A percentile compares a stretch with the other conserved stretches of the same genome.
Evolutionary conservation across 1,140 invertebrate genomes (phyloP).

Genomic region (Pseudomyrmex gracilis): DNA sequence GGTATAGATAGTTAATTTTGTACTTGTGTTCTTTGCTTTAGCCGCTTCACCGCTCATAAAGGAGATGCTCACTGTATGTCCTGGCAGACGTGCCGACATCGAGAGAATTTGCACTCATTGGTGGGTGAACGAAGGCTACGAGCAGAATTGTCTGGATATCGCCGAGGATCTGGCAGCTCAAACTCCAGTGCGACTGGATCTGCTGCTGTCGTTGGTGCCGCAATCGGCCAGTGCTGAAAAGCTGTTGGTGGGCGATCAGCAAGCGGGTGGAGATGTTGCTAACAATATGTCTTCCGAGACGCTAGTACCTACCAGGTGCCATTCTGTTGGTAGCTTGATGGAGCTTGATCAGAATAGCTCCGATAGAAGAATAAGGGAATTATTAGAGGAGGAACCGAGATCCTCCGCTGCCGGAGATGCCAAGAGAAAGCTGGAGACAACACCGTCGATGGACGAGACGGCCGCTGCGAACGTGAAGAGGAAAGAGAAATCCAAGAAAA

Average conservation of each 20-base stretch:
- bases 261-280: constrained; percentile 82
- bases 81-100: constrained; percentile 95
- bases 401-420: constrained; percentile 82
- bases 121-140: constrained; percentile 96
- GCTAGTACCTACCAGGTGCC: constrained; percentile 86
- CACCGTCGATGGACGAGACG: constrained; percentile 88
- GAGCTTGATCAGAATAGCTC: constrained; percentile 87
- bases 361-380: constrained; percentile 89
- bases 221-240: constrained; percentile 89
- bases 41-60: constrained; percentile 97
- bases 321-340: constrained; percentile 89
- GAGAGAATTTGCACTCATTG: constrained; percentile 97
- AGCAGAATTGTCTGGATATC: constrained; percentile 93
- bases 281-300: constrained; percentile 79
- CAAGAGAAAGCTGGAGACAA: constrained; percentile 90
- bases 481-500: constrained; percentile 86
- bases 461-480: constrained; percentile 86
- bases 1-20: no score
- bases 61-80: constrained; percentile 97
- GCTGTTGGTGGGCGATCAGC: constrained; percentile 87
- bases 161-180: constrained; percentile 95
- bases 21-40: constrained; percentile 82
- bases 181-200: constrained; percentile 94
- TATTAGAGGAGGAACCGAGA: constrained; percentile 86
- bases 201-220: constrained; percentile 93